Percentiles rank a stretch among this genome's conserved stretches.
phyloP scores from a whole-genome alignment of 2,797 vertebrate species.

The Parauchenoglanis ngamensis region DNA sequence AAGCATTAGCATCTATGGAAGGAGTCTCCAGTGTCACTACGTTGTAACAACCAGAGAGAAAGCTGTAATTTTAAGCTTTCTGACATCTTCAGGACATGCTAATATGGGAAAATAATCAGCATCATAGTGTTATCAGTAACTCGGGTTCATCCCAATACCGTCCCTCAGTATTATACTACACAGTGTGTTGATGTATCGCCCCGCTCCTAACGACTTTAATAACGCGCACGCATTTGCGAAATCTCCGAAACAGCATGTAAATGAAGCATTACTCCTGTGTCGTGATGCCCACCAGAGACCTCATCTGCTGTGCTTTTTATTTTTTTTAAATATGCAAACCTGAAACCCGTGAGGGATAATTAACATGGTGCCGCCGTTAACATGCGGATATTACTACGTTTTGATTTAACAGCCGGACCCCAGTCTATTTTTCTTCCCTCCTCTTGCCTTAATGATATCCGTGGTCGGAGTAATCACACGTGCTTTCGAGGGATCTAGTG shows the following conservation, averaged over 20 bases:
- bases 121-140: not conserved
- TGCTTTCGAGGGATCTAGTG: constrained; percentile 42
- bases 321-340: constrained; percentile 48
- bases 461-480: constrained; percentile 50
- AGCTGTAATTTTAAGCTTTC: not conserved
- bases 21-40: not conserved
- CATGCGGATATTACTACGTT: constrained; percentile 60
- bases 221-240: constrained; percentile 1
- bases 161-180: not conserved
- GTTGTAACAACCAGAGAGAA: not conserved
- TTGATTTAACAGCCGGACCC: constrained; percentile 52
- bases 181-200: not conserved
- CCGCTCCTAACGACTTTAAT: not conserved
- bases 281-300: constrained; percentile 25
- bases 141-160: not conserved
- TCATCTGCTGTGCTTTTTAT: constrained; percentile 17
- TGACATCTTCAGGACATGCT: not conserved
- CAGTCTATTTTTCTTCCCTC: constrained; percentile 53
- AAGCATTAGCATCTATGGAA: not conserved
- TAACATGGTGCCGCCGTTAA: constrained; percentile 56
- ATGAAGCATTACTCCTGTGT: constrained; percentile 45
- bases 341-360: constrained; percentile 56
- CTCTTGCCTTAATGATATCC: constrained; percentile 50
- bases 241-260: constrained; percentile 9
- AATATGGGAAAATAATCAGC: not conserved